These are phyloP conservation scores for Enteromius argenteus DNA, from an alignment of 2,797 vertebrate genomes.

Conservation along the genomic window DNA sequence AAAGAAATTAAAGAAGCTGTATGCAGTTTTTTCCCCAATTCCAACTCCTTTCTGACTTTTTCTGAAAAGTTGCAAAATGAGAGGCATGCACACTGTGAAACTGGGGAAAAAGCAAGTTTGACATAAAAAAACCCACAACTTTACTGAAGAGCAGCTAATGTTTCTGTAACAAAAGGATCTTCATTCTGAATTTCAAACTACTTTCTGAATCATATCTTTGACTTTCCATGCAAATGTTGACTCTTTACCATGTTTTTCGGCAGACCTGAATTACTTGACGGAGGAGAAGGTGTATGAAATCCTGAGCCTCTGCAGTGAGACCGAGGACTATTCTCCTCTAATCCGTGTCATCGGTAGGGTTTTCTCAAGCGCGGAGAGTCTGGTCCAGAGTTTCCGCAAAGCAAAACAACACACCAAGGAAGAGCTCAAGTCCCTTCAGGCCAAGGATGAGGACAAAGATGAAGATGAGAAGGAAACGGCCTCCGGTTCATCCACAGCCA, in stretches of 20 bases:
- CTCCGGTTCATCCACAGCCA: slow-evolving; percentile 83
- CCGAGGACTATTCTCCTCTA: slow-evolving; percentile 90
- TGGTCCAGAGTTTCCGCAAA: slow-evolving; percentile 93
- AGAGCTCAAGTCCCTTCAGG: slow-evolving; percentile 90
- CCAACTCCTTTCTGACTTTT: neutral
- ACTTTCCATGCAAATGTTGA: neutral
- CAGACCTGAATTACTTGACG: slow-evolving; percentile 93
- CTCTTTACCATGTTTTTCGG: slow-evolving; percentile 18
- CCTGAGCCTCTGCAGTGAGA: slow-evolving; percentile 88
- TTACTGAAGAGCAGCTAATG: neutral
- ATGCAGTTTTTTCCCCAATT: neutral
- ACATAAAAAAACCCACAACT: neutral
- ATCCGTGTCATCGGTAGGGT: slow-evolving; percentile 91
- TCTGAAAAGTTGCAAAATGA: neutral
- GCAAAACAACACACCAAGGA: slow-evolving; percentile 83
- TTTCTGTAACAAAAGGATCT: neutral
- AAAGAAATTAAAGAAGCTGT: slow-evolving; percentile 53
- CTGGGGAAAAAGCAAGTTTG: neutral
- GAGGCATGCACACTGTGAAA: neutral
- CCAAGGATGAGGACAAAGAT: slow-evolving; percentile 98
- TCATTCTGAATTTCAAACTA: neutral
- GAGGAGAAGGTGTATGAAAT: slow-evolving; percentile 91
- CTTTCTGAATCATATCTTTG: neutral
- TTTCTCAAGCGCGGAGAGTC: slow-evolving; percentile 92
- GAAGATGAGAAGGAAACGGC: slow-evolving; percentile 86